Evolutionary conservation across 2,113 vertebrate genomes (phyloP).

Genomic region (Sapajus apella): DNA sequence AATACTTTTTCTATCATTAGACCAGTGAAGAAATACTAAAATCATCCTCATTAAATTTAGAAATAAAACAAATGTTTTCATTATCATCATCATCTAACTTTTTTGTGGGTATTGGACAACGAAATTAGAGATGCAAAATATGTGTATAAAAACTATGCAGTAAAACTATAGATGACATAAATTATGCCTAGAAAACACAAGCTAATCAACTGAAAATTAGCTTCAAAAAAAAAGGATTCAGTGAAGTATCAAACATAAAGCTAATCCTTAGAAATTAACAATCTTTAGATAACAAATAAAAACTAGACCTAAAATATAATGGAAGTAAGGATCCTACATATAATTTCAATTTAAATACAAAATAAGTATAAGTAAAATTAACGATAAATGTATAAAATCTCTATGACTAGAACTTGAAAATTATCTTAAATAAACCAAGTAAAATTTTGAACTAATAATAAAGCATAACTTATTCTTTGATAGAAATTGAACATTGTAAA

Average conservation of each 20-base stretch:
- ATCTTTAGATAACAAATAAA: neutral
- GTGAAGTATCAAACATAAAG: neutral
- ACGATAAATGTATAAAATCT: neutral
- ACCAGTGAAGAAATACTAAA: neutral
- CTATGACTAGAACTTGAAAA: neutral
- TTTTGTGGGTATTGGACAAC: neutral
- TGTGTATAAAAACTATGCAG: neutral
- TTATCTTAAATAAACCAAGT: neutral
- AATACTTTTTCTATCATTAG: neutral
- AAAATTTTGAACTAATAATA: neutral
- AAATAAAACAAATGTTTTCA: neutral
- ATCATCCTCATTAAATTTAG: neutral
- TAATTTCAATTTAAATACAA: neutral
- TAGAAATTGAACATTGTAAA: neutral
- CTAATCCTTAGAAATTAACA: neutral
- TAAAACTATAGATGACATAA: neutral
- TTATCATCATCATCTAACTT: neutral
- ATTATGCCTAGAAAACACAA: neutral
- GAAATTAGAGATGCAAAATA: neutral
- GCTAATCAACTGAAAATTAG: neutral
- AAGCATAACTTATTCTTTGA: neutral
- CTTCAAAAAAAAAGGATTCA: neutral
- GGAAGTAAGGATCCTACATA: neutral
- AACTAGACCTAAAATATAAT: neutral
- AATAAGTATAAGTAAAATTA: neutral